phyloP scores from a whole-genome alignment of 1,140 invertebrate genomes.

The Sinonovacula constricta region DNA sequence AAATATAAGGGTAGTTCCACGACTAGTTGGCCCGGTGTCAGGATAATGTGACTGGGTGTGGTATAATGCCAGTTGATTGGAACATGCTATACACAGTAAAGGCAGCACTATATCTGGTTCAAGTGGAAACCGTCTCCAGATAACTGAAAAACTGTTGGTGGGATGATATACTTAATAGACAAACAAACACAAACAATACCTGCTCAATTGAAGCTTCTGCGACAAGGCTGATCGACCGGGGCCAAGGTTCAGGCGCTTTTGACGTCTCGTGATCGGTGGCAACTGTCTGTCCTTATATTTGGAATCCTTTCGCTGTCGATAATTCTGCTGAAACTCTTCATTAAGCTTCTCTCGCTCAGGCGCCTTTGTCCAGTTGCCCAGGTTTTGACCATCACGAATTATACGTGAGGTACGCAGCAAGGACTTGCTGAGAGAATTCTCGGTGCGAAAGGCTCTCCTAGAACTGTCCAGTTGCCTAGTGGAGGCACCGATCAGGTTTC shows the following conservation, averaged over 20 bases:
- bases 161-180: too few species aligned
- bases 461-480: neutral
- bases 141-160: too few species aligned
- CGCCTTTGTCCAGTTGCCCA: neutral
- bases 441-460: neutral
- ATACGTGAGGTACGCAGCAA: constrained; percentile 6
- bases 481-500: constrained; percentile 3
- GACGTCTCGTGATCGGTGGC: neutral
- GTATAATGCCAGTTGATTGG: too few species aligned
- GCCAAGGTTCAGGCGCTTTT: constrained; percentile 15
- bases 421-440: neutral
- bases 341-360: neutral
- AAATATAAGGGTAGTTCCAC: too few species aligned
- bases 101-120: neutral
- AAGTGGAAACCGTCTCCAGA: neutral
- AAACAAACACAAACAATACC: neutral
- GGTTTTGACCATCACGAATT: neutral
- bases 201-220: neutral
- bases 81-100: too few species aligned
- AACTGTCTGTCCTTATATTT: constrained; percentile 14
- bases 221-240: constrained; percentile 22
- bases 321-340: neutral
- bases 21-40: too few species aligned
- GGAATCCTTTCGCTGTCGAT: neutral
- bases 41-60: too few species aligned